Percentiles rank a stretch among this genome's conserved stretches.
These are phyloP conservation scores for Danaus plexippus DNA, from an alignment of 1,140 invertebrate species.

Conservation along the genomic window DNA sequence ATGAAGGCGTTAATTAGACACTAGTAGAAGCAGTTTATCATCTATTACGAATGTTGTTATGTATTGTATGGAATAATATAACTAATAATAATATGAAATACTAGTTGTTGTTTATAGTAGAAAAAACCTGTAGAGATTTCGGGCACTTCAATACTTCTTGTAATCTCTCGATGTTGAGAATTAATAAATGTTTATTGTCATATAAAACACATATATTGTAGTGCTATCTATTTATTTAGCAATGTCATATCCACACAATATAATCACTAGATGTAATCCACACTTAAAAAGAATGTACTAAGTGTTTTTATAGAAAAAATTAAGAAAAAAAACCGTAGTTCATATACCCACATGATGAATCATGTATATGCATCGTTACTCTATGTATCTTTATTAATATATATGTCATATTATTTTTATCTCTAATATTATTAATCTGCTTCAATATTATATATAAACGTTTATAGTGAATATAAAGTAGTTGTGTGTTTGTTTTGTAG, in stretches of 20 bases:
- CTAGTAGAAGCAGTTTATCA: no score
- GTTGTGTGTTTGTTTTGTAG: slow-evolving; percentile 15
- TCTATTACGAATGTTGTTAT: no score
- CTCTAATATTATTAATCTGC: slow-evolving; percentile 13
- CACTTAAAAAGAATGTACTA: background rate
- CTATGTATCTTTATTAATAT: slow-evolving; percentile 14
- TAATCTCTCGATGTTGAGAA: no score
- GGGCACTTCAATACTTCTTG: no score
- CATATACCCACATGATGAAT: slow-evolving; percentile 51
- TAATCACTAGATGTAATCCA: background rate
- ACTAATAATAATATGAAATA: no score
- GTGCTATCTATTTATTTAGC: no score
- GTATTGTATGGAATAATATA: no score
- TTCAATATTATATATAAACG: slow-evolving; percentile 1
- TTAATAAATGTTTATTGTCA: no score
- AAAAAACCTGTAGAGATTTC: no score
- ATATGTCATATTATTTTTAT: slow-evolving; percentile 16
- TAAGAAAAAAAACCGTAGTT: slow-evolving; percentile 38
- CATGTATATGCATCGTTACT: slow-evolving; percentile 9
- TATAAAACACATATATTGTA: no score
- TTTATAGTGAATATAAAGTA: slow-evolving; percentile 8
- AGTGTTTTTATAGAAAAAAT: slow-evolving; percentile 19
- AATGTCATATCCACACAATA: background rate
- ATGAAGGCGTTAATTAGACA: no score
- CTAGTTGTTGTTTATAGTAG: no score